Evolutionary conservation across 1,140 invertebrate genomes (phyloP), one percentile per base, ranked within the genome.

Genomic region (Hyles vespertilio): DNA sequence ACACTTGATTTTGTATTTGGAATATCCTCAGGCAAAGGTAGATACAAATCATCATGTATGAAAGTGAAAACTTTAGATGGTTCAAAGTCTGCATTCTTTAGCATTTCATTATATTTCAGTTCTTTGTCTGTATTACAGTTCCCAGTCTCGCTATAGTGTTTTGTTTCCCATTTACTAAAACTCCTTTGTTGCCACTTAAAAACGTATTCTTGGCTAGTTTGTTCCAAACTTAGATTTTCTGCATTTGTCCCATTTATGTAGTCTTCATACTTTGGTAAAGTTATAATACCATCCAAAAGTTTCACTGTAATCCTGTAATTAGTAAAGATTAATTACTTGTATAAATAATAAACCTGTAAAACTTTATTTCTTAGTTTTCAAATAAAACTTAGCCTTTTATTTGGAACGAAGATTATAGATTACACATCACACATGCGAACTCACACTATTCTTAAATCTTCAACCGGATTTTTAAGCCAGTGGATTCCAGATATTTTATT

Each of bases 111-210:
- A 54, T 87, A 80, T 43, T 61, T 67, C 32, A 81, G 56, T 51
- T 88, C 80, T 32, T 11, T 57, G 22, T 87, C 79, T 44, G 76
- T 70, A 2, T 63, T 64, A 64, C 81, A 87, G 51, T 83, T 84
- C 40, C 80, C 66, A 22, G 58, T 49, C 40, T 87, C 72, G 1
- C 61, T 63, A 63, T 79, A 89, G 40, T 69, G 65, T 44, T 79
- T 61, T 43, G 80, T 61, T 64, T 89, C 82, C 65, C 72, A 77
- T 6, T 57, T 45, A 56, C 77, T 82, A 46, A 87, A 88, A 7
- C 76, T 62, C 71, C 89, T 90, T 64, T 88, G 79, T 73, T 90
- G 87, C 89, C 89, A 90, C 61, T 74, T 71, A 55, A 90, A 87
- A 56, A 32, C 59, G 32, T 71, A 67, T 66, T 86, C 81, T 48